Percentiles rank a stretch among this genome's conserved stretches.
These are phyloP conservation scores for Gryllus longicercus DNA, from an alignment of 2,888 invertebrate genomes.

Conservation along the genomic window DNA sequence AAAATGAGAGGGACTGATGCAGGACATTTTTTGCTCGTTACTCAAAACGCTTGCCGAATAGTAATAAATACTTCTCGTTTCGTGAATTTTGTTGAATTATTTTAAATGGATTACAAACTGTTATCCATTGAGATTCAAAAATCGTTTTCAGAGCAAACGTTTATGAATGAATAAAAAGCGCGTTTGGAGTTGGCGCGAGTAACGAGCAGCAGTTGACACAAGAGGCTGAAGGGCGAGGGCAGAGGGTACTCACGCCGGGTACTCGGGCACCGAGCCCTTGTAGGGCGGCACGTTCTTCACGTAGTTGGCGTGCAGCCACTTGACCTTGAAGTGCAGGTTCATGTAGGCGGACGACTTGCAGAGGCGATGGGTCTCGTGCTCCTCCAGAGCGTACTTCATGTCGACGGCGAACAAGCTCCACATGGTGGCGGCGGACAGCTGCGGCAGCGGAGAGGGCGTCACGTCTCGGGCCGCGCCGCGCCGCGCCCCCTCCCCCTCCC, in stretches of 20 bases:
- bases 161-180: no score
- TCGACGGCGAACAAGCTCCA: slow-evolving; percentile 96
- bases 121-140: no score
- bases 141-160: no score
- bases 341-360: slow-evolving; percentile 99
- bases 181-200: no score
- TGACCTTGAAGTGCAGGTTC: slow-evolving; percentile 97
- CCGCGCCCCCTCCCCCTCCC: background rate
- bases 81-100: no score
- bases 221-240: background rate
- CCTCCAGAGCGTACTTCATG: slow-evolving; percentile 96
- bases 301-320: slow-evolving; percentile 97
- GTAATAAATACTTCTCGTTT: no score
- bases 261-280: slow-evolving; percentile 95
- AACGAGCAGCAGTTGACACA: background rate
- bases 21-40: no score
- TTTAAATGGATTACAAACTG: no score
- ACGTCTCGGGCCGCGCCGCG: background rate
- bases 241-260: slow-evolving; percentile 67
- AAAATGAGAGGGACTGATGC: no score
- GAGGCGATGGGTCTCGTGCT: slow-evolving; percentile 91
- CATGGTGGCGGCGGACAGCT: slow-evolving; percentile 96
- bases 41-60: no score
- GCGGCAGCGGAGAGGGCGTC: slow-evolving; percentile 42
- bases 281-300: slow-evolving; percentile 96